Base-by-base conservation (phyloP, 2,113 vertebrate genomes). In the Mesembrinibis cayennensis region DNA sequence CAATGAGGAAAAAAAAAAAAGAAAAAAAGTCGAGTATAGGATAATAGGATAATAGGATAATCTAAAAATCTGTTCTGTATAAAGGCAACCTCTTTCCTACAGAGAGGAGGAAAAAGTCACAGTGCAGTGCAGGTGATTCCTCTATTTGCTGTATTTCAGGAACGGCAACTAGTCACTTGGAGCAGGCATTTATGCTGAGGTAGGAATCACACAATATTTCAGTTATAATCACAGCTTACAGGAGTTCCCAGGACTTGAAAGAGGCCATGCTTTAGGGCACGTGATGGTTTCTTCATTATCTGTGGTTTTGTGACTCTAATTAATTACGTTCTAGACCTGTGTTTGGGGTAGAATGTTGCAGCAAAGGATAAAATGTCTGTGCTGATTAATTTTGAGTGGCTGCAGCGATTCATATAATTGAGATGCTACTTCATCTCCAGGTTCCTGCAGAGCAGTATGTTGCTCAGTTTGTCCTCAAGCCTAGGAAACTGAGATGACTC, bases 11-110 rank as follows among this genome's bases (percentile, higher is more conserved):
- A 52, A 40, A n/a, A 38, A 67, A 13, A 29, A 3, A 14, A 8
- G 4, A 22, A 20, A 30, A 32, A 29, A 16, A 17, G 7, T 11
- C 0, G 3, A 36, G 6, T 16, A 34, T 20, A 42, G 3, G 26
- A 49, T 53, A 49, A 34, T 20, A 42, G 3, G 26, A 49, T 53
- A 49, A 85, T 30, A 29, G 9, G 8, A 16, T 53, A 83, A 70
- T 29, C 20, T 61, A 73, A 62, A 45, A 81, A 62, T 56, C 25
- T 56, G 13, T 7, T 53, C 16, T 66, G 9, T 38, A 27, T 80
- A 72, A 56, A 9, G 50, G 18, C 14, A 86, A 47, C 11, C 3
- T 62, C 16, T 42, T 8, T 71, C 17, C 29, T 71, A 49, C 13
- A 73, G 29, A 65, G 32, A 72, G 25, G 7, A 78, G 34, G 21